These are phyloP conservation scores for Hyperoplus immaculatus DNA, from an alignment of 2,797 vertebrate genomes.

Conservation along the genomic window DNA sequence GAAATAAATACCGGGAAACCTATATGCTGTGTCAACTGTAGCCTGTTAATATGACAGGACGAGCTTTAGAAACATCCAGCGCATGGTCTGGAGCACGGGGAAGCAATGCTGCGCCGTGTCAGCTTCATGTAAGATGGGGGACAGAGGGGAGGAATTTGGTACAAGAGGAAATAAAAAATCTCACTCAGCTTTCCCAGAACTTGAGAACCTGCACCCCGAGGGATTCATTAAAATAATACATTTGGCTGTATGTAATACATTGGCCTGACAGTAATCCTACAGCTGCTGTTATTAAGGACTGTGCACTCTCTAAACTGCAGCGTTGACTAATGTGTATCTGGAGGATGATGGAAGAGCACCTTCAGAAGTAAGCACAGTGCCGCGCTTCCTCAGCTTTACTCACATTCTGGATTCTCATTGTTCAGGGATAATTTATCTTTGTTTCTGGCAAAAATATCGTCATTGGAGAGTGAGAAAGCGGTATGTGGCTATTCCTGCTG, in stretches of 20 bases:
- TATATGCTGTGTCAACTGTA: conserved; percentile 1
- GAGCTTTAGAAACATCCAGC: background rate
- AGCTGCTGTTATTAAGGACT: conserved; percentile 39
- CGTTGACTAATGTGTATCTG: conserved; percentile 11
- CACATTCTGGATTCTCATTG: conserved; percentile 5
- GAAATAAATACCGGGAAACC: conserved; percentile 5
- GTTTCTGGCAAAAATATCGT: conserved; percentile 33
- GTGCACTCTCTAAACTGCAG: conserved; percentile 3
- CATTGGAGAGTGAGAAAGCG: background rate
- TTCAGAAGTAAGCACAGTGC: background rate
- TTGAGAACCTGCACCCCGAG: conserved; percentile 33
- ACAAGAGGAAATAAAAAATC: conserved; percentile 19
- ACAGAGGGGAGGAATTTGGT: background rate
- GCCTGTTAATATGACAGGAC: conserved; percentile 36
- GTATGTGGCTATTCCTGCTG: background rate
- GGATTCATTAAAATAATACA: conserved; percentile 50
- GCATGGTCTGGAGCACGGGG: background rate
- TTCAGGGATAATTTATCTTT: conserved; percentile 31
- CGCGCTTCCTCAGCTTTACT: conserved; percentile 16
- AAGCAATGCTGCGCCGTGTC: background rate
- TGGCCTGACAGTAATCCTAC: conserved; percentile 24
- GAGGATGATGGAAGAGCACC: conserved; percentile 36
- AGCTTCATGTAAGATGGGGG: conserved; percentile 4
- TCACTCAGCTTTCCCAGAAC: conserved; percentile 16
- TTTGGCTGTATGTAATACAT: conserved; percentile 28